Evolutionary conservation across 2,113 vertebrate species (phyloP).

Genomic region (Chinchilla lanigera): DNA sequence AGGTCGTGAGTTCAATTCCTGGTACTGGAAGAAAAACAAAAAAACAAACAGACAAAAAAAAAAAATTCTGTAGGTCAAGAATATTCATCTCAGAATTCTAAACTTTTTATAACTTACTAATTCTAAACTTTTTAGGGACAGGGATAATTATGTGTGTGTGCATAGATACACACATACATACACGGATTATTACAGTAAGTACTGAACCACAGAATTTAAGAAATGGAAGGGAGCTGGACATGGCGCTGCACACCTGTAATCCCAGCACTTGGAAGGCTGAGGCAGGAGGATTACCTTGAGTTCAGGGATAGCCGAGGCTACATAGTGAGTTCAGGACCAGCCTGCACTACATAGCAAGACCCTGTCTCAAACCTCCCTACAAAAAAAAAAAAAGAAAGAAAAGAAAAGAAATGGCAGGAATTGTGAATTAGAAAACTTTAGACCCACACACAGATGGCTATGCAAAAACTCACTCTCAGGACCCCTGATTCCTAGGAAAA

Average conservation of each 20-base stretch:
- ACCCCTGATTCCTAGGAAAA: neutral
- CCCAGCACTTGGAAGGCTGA: neutral
- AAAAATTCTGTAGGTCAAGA: constrained; percentile 1
- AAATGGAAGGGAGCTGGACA: neutral
- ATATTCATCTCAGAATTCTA: neutral
- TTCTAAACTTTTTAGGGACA: neutral
- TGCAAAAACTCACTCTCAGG: neutral
- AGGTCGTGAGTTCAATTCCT: too few species aligned
- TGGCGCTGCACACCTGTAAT: neutral
- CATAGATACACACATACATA: neutral
- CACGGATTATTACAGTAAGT: neutral
- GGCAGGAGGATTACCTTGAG: neutral
- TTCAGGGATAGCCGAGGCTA: neutral
- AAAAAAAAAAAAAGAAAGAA: neutral
- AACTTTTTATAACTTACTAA: constrained; percentile 25
- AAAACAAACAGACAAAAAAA: too few species aligned
- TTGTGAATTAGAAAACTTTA: constrained; percentile 7
- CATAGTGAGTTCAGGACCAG: neutral
- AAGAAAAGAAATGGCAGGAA: neutral
- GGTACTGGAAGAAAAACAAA: too few species aligned
- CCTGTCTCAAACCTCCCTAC: neutral
- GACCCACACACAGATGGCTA: neutral
- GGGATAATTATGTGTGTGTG: constrained; percentile 2
- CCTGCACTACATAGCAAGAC: neutral
- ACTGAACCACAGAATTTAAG: constrained; percentile 1